Evolutionary conservation across 2,888 invertebrate species (phyloP), one percentile per base, ranked within the genome.

Genomic region (Macroteleia sp.): DNA sequence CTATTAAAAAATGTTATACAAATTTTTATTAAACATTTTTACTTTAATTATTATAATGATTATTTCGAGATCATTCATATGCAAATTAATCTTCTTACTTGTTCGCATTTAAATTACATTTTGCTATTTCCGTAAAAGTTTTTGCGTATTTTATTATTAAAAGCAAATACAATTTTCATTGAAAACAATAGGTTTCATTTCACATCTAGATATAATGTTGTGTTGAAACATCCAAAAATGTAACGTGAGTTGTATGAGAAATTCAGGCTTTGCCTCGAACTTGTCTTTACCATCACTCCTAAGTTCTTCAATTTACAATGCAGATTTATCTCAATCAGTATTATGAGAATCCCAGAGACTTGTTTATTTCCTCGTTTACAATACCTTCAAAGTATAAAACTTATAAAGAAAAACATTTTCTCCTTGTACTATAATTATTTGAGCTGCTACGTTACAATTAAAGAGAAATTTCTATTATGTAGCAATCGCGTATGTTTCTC

Each of bases 391-490:
- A 54, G 28, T 34, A 46, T 36, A 56, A 42, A 46, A 17, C 28
- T 62, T 34, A 50, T 41, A 48, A 39, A 50, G 50, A 41, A 30
- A 50, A 62, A 41, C 30, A 50, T 36, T 56, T 56, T 66, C 44
- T 66, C 46, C 17, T 32, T 12, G 20, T 14, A 30, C 16, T 5
- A 25, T 44, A 64, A 64, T 54, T 64, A 54, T 42, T 16, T 8
- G 9, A 1, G 14, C n/a, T 32, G 16, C 44, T 44, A 44, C 44
- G 28, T 3, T 39, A 19, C 36, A 48, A 25, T 39, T 22, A 36
- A 61, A 48, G 61, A 61, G 48, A 48, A 61, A 39, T 61, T 61
- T 48, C 36, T 48, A 48, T 61, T 61, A 56, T 30, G 2, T 36
- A 17, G 34, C 32, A 42, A 16, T 56, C 30, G 2, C 25, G 32